Base-by-base conservation (phyloP, 2,113 vertebrate species). In the Cettia cetti region DNA sequence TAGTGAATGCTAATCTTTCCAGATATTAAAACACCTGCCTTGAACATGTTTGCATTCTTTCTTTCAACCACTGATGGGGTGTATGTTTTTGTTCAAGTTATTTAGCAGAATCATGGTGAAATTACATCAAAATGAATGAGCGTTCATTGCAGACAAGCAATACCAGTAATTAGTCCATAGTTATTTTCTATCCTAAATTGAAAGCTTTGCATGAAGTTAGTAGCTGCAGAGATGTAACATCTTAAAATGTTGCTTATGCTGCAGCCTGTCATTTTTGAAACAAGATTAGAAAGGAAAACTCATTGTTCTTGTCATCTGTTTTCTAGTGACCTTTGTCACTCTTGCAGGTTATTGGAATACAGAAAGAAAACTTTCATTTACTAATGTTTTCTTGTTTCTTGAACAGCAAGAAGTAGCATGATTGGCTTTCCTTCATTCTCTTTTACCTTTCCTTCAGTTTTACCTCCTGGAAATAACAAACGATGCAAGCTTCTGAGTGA, bases 401-500 rank as follows among this genome's bases (percentile, higher is more conserved):
- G 35, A 82, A 37, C 31, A 39, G 27, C 24, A 79, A 35, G 35
- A 40, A 40, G 28, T 78, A 53, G 40, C 12, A 2, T 8, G 49
- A 20, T 64, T 83, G 4, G 3, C 27, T 83, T 89, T 81, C 26
- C 7, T 81, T 87, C 30, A 4, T 24, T 82, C 64, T 71, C 14
- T 19, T 80, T 72, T 53, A 15, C 33, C 5, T 81, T 78, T 68
- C 33, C 11, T 70, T 69, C 37, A 24, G 50, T 40, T 77, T 81
- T 54, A 13, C 22, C 26, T 89, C 75, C 24, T 31, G 14, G 14
- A 80, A 49, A 21, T 65, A 68, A n/a, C 24, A 33, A 39, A 37
- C 0, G 0, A 26, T 80, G 13, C 24, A 30, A 0, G 0, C 15
- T 71, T 85, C 53, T 56, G 22, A 59, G 26, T 33, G 37, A 56